Evolutionary conservation across 2,113 vertebrate species (phyloP), one percentile per base, ranked within the genome.

Genomic region (Thamnophis sirtalis): DNA sequence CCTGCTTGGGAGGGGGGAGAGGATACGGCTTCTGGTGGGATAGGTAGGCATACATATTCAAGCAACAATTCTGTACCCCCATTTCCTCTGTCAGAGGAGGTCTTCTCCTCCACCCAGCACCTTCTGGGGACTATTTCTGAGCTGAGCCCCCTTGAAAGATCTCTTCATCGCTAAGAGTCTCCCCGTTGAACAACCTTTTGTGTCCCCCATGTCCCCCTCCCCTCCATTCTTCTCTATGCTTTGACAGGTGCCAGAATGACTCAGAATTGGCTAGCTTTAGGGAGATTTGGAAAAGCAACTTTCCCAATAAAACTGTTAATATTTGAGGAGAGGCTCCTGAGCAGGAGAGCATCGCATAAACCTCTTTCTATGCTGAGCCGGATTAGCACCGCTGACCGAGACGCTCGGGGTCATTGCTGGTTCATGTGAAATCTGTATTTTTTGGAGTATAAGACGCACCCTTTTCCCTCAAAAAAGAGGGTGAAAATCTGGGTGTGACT

Each of bases 181-280:
- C 0, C 3, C 22, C 80, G 26, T 93, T 6, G 63, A 95, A 63
- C 86, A 91, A 73, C 86, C 8, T n/a, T 4, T 92, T 17, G 86
- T 17, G 53, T 15, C 53, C 15, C 3, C 13, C n/a, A n/a, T n/a
- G n/a, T 1, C 3, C 13, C 53, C 53, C 56, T 1, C 2, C 6
- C 56, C 6, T 0, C 2, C 2, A 94, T 90, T 90, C 89, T 88
- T 94, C 80, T 89, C 53, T 94, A 92, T 89, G 92, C 90, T 86
- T 60, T 51, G 93, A 96, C 86, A 94, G 96, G 93, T 93, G 86
- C 89, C 93, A 87, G 6, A 90, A 89, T 92, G 93, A 58, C 89
- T 89, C 68, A 93, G 84, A 58, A n/a, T 50, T n/a, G n/a, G 33
- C 54, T 86, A 9, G 54, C 54, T 50, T 50, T 50, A 3, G 17